Percentiles rank a stretch among this genome's conserved stretches.
These are phyloP conservation scores for Scartelaos histophorus DNA, from an alignment of 2,113 vertebrate genomes.

Conservation along the genomic window DNA sequence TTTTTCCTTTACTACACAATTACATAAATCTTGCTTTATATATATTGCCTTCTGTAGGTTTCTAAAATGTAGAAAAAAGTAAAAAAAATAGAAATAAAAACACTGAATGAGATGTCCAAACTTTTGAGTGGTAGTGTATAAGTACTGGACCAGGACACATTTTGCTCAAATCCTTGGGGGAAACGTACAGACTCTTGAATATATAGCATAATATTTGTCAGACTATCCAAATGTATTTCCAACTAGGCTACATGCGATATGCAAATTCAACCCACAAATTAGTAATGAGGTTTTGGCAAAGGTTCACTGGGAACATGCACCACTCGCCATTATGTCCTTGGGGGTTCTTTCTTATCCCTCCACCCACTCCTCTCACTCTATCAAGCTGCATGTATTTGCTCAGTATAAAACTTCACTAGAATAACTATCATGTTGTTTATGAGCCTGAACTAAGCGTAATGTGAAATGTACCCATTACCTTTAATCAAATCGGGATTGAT, in stretches of 20 bases:
- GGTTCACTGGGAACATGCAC: not conserved
- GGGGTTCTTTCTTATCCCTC: conserved; percentile 2
- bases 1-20: no score
- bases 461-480: not conserved
- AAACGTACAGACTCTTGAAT: not conserved
- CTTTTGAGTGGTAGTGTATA: no score
- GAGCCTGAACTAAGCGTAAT: not conserved
- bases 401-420: not conserved
- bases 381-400: not conserved
- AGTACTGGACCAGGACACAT: no score
- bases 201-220: not conserved
- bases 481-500: not conserved
- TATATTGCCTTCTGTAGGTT: no score
- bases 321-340: not conserved
- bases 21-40: no score
- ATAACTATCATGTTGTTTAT: conserved; percentile 3
- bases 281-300: conserved; percentile 9
- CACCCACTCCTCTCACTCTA: not conserved
- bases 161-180: no score
- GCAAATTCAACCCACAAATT: conserved; percentile 3
- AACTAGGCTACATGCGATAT: conserved; percentile 3
- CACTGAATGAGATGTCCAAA: no score
- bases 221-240: not conserved
- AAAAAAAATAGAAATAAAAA: no score
- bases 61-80: no score